Evolutionary conservation across 2,113 vertebrate species (phyloP), one percentile per base, ranked within the genome.

Genomic region (Alectura lathami): DNA sequence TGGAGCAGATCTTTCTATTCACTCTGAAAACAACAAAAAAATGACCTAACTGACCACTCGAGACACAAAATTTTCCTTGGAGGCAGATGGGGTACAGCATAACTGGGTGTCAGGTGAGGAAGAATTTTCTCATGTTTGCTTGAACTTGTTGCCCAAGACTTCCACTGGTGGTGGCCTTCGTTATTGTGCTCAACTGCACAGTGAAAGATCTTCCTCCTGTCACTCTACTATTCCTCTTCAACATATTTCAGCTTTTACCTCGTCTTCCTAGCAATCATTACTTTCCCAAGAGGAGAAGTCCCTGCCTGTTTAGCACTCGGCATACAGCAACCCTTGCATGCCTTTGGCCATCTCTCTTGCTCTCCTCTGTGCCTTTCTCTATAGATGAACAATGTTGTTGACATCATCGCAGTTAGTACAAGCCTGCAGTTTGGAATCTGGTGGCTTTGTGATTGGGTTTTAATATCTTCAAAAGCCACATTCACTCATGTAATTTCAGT

Each of bases 211-310:
- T 32, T 51, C 36, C 48, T 29, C 34, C 5, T 4, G 42, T 90
- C 32, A 30, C 47, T 94, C 59, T 68, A 88, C 88, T 69, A 56
- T 74, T 88, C 92, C 80, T 24, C 54, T 95, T 83, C 64, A 83
- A 89, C 42, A 48, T 40, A 73, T n/a, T 77, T 70, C 63, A 89
- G 15, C 64, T 90, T 87, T 83, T 38, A 70, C 38, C 38, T 93
- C 68, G 47, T 34, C 7, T 78, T 15, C 40, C 59, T 88, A 32
- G 4, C 15, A 85, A 68, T 38, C 11, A 70, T 83, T 86, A 83
- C 36, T 90, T 81, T 83, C 68, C 64, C 42, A 45, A 60, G 45
- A 88, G 59, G 50, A 90, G 57, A 88, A 90, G 34, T 80, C 42
- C 38, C 36, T 34, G 13, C 54, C 59, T 77, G 30, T 67, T 86